Evolutionary conservation across 2,888 invertebrate species (phyloP).

Genomic region (Aquatica leii): DNA sequence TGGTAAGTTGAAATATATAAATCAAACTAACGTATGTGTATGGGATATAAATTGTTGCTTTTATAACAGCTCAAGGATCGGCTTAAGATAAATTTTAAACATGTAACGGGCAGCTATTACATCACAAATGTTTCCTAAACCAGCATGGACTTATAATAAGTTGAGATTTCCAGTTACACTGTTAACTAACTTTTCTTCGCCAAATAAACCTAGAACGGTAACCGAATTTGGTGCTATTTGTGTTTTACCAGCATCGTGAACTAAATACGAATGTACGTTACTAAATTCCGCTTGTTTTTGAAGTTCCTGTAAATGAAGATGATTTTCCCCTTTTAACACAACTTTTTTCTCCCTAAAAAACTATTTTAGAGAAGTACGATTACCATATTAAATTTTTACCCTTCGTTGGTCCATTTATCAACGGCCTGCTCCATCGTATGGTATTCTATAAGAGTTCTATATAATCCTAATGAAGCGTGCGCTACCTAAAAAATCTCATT

Average conservation of each 20-base stretch:
- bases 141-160: slow-evolving; percentile 29
- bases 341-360: slow-evolving; percentile 60
- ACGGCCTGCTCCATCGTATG: slow-evolving; percentile 57
- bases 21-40: too few species aligned
- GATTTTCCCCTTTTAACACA: slow-evolving; percentile 58
- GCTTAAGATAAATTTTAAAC: neutral
- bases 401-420: slow-evolving; percentile 64
- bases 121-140: slow-evolving; percentile 8
- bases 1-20: too few species aligned
- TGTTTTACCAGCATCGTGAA: slow-evolving; percentile 59
- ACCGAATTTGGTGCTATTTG: slow-evolving; percentile 60
- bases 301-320: slow-evolving; percentile 57
- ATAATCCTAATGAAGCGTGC: slow-evolving; percentile 68
- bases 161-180: slow-evolving; percentile 55
- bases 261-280: slow-evolving; percentile 52
- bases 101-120: slow-evolving; percentile 9
- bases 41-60: too few species aligned
- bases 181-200: slow-evolving; percentile 60
- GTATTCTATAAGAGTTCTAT: slow-evolving; percentile 61
- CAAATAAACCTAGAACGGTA: slow-evolving; percentile 64
- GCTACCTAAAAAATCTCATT: slow-evolving; percentile 57
- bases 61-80: neutral
- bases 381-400: slow-evolving; percentile 48
- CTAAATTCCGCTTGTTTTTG: slow-evolving; percentile 52
- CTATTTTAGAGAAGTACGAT: too few species aligned